Conservation (phyloP, 2,888 invertebrate genomes). For the Cheilosia vernalis region DNA sequence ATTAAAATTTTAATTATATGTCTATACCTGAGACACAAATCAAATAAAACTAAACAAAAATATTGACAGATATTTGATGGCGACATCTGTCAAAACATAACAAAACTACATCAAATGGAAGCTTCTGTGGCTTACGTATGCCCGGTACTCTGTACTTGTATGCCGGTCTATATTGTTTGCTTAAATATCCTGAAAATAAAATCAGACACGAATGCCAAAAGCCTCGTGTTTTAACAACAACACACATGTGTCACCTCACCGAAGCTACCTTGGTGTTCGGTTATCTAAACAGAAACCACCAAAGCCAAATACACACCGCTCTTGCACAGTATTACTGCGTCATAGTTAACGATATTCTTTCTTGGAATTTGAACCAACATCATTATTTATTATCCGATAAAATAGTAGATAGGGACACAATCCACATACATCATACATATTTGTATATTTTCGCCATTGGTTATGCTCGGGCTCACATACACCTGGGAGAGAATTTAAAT, state of each 20-base stretch:
- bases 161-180: background rate
- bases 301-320: constrained; percentile 9
- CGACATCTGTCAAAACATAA: background rate
- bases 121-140: too few species aligned
- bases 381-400: constrained; percentile 31
- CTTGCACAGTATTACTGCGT: background rate
- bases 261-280: background rate
- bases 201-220: constrained; percentile 1
- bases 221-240: background rate
- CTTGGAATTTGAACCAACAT: background rate
- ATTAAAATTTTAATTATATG: background rate
- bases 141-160: too few species aligned
- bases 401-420: background rate
- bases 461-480: constrained; percentile 13
- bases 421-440: background rate
- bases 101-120: background rate
- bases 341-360: background rate
- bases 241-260: constrained; percentile 1
- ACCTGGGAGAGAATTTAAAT: constrained; percentile 32
- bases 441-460: constrained; percentile 12
- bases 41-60: too few species aligned
- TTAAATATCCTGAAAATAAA: background rate
- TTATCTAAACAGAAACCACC: constrained; percentile 2
- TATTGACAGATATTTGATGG: too few species aligned
- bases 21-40: too few species aligned